phyloP scores from a whole-genome alignment of 2,888 invertebrate genomes.

The Suillia variegata region DNA sequence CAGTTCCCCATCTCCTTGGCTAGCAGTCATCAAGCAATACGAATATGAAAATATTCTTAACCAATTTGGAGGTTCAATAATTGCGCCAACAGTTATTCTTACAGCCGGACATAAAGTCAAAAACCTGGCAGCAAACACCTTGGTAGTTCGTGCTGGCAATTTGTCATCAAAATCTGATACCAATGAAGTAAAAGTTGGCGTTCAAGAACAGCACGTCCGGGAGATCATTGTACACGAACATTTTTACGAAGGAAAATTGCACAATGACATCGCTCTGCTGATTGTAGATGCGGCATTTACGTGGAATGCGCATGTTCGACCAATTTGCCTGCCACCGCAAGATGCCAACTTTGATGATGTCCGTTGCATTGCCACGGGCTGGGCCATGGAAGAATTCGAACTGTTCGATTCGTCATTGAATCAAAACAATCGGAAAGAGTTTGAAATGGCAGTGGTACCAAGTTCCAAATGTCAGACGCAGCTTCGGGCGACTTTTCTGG shows the following conservation, averaged over 20 bases:
- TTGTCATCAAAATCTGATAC: conserved; percentile 83
- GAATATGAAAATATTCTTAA: too few species aligned
- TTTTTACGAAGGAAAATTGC: conserved; percentile 69
- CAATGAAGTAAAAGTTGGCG: conserved; percentile 70
- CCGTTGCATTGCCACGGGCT: conserved; percentile 57
- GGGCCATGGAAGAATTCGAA: conserved; percentile 60
- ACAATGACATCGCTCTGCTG: conserved; percentile 77
- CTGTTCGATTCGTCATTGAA: too few species aligned
- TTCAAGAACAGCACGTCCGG: conserved; percentile 72
- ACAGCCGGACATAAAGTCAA: conserved; percentile 82
- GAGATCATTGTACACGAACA: conserved; percentile 67
- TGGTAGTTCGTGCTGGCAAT: conserved; percentile 73
- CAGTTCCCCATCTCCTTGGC: too few species aligned
- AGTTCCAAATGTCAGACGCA: conserved; percentile 59
- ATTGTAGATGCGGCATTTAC: conserved; percentile 68
- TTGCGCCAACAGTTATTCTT: conserved; percentile 67
- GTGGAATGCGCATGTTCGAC: conserved; percentile 69
- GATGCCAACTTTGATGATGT: conserved; percentile 53
- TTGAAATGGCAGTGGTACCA: conserved; percentile 74
- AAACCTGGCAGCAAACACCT: conserved; percentile 35
- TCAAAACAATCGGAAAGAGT: conserved; percentile 71
- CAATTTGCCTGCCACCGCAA: conserved; percentile 69
- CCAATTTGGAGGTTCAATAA: conserved; percentile 57
- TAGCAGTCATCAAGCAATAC: too few species aligned
- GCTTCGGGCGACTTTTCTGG: conserved; percentile 72